phyloP scores from a whole-genome alignment of 2,113 vertebrate species.

The Stercorarius parasiticus region DNA sequence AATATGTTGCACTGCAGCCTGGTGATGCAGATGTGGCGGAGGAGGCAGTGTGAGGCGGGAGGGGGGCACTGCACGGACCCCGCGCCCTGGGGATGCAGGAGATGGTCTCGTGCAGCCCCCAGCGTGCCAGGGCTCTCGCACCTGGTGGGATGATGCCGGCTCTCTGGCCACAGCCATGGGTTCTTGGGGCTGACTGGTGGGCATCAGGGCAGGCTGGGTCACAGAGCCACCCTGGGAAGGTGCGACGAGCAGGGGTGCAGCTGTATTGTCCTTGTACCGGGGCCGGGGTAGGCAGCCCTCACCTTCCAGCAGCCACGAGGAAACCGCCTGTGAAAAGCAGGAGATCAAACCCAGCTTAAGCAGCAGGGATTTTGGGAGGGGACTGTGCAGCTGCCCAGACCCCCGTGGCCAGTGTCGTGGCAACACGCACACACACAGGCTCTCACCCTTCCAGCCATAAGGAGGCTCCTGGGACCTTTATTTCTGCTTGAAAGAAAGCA shows the following conservation, averaged over 20 bases:
- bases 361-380: not conserved
- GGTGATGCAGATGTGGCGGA: not conserved
- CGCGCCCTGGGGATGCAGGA: fast-evolving
- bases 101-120: fast-evolving
- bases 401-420: fast-evolving
- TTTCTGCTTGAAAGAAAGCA: not conserved
- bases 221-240: fast-evolving
- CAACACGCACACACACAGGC: not conserved
- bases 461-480: not conserved
- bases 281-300: not conserved
- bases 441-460: not conserved
- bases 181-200: not conserved
- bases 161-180: fast-evolving
- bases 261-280: not conserved
- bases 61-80: fast-evolving
- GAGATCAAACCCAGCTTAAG: slow-evolving; percentile 4
- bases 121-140: not conserved
- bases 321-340: not conserved
- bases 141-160: fast-evolving
- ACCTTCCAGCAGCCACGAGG: not conserved
- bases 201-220: not conserved
- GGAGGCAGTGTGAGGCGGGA: not conserved
- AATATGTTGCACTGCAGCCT: not conserved
- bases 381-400: fast-evolving
- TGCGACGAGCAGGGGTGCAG: not conserved